Conservation (phyloP, 2,113 vertebrate genomes). For the Monopterus albus region DNA sequence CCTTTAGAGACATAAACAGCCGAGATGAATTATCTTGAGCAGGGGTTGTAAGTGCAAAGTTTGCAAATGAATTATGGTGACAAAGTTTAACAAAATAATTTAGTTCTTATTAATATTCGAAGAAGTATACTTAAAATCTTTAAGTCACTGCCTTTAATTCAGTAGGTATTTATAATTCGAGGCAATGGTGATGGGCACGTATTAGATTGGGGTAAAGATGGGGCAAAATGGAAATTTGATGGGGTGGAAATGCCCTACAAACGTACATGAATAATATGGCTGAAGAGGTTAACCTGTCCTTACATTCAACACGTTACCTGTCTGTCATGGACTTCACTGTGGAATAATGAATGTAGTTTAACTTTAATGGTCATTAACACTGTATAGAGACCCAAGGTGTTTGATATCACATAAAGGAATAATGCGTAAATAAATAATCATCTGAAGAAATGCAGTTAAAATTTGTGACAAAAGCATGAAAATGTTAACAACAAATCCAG, state of each 20-base stretch:
- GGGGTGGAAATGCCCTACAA: background rate
- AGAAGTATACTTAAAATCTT: too few species aligned
- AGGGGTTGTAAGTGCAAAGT: background rate
- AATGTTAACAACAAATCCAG: background rate
- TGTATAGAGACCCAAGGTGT: background rate
- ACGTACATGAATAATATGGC: background rate
- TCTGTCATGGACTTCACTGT: background rate
- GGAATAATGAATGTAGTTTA: constrained; percentile 8
- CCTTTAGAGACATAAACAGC: too few species aligned
- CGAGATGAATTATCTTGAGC: background rate
- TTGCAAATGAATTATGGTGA: background rate
- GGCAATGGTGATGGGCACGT: background rate
- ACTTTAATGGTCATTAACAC: background rate
- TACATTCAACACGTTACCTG: background rate
- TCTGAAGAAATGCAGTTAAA: background rate
- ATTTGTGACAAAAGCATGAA: background rate
- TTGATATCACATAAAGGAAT: too few species aligned
- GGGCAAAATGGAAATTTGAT: background rate
- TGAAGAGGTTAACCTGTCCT: background rate
- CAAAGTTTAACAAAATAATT: too few species aligned
- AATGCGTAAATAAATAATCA: too few species aligned
- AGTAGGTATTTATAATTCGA: too few species aligned
- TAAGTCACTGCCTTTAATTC: too few species aligned
- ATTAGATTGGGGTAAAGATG: background rate
- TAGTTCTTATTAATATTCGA: too few species aligned